Conservation (phyloP, 1,140 invertebrate species). For the Reticulitermes speratus region DNA sequence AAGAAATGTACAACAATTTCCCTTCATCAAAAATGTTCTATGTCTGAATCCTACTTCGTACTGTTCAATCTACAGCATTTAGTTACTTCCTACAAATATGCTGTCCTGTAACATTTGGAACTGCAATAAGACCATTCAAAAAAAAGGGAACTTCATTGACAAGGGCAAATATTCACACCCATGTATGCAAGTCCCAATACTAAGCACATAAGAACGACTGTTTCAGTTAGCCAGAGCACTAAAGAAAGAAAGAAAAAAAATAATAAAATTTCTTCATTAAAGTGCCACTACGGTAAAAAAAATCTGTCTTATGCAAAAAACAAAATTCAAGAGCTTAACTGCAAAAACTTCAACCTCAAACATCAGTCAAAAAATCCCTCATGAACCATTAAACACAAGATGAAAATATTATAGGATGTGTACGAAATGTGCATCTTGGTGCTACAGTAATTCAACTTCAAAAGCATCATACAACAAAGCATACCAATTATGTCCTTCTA, state of each 20-base stretch:
- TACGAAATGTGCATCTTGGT: background rate
- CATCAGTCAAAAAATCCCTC: background rate
- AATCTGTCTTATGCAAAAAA: background rate
- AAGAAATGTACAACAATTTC: slow-evolving; percentile 17
- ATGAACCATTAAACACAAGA: background rate
- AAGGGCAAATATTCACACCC: background rate
- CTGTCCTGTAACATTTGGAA: background rate
- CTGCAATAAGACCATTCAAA: background rate
- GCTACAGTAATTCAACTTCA: background rate
- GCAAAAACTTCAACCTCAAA: background rate
- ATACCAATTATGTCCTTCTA: background rate
- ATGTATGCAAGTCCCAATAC: no score
- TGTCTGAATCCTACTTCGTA: background rate
- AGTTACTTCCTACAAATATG: background rate
- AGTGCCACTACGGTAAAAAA: background rate
- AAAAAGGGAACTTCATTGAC: background rate
- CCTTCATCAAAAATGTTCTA: background rate
- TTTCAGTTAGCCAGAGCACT: background rate
- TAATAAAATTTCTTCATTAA: background rate
- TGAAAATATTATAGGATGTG: no score
- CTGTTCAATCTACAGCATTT: background rate
- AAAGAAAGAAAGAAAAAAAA: background rate
- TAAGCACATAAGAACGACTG: no score
- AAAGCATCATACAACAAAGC: background rate
- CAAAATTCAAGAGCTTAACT: background rate